Base-by-base conservation (phyloP, 2,797 vertebrate genomes). In the Aselliscus stoliczkanus region DNA sequence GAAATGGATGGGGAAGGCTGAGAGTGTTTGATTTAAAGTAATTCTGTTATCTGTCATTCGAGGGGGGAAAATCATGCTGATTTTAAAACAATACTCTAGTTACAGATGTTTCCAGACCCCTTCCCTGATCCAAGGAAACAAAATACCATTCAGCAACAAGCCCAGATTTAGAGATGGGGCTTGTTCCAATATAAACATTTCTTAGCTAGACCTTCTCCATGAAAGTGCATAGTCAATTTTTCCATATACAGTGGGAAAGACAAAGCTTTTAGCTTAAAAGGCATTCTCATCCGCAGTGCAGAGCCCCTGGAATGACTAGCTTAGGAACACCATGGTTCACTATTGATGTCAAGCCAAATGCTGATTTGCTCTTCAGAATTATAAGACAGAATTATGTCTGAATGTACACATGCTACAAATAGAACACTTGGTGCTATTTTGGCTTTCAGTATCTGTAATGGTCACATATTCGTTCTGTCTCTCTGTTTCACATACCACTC, bases 141-240 rank as follows among this genome's bases (percentile, higher is more conserved):
- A 98, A 98, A 98, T 98, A 98, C 98, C 97, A 98, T 98, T 98
- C 98, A 98, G 98, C 95, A 96, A 94, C 96, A 97, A 95, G 84
- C 92, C 95, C 96, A 95, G 98, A 97, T 97, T 98, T 97, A 97
- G 98, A 98, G 98, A 98, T 98, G 98, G 98, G 98, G 97, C 72
- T 98, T 96, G 97, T 97, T 98, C 98, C 98, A 99, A 98, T 96
- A 98, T 98, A 98, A 98, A 99, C 98, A 98, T 95, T 97, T 98
- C 97, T 97, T 97, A 90, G 96, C 96, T 98, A 98, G 97, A 97
- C 98, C 98, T 98, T 98, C 97, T 97, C 97, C 95, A 87, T 97
- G 97, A 96, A 98, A 98, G 96, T 88, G 70, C 97, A 92, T 56
- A 97, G 97, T 98, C 97, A 98, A 97, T 98, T 99, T 98, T 98